Conservation (phyloP, 2,113 vertebrate genomes). For the Plectropomus leopardus region DNA sequence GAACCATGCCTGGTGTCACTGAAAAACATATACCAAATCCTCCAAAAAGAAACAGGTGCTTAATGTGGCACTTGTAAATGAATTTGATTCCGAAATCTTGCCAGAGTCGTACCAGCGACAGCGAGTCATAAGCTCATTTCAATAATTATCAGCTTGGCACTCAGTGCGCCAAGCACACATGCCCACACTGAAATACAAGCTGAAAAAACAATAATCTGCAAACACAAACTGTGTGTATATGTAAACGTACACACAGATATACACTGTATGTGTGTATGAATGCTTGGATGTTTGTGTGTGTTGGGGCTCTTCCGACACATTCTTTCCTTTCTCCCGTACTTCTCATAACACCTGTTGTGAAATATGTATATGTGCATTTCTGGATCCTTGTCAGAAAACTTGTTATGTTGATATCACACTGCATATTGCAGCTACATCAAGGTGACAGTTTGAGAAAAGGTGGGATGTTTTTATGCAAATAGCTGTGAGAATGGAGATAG, state of each 20-base stretch:
- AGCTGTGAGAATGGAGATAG: conserved; percentile 43
- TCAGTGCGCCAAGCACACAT: conserved; percentile 37
- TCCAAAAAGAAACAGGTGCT: conserved; percentile 33
- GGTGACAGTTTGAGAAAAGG: conserved; percentile 76
- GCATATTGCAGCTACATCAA: conserved; percentile 70
- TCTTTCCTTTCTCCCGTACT: conserved; percentile 38
- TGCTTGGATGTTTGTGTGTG: conserved; percentile 30
- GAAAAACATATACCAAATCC: conserved; percentile 25
- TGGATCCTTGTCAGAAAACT: conserved; percentile 75
- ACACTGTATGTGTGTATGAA: not conserved
- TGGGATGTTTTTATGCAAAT: conserved; percentile 77
- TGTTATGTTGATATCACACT: conserved; percentile 81
- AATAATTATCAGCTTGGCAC: conserved; percentile 58
- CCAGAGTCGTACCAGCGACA: conserved; percentile 38
- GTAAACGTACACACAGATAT: conserved; percentile 16
- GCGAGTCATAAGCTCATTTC: conserved; percentile 51
- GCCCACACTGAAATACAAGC: conserved; percentile 54
- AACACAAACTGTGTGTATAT: conserved; percentile 39
- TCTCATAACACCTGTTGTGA: conserved; percentile 76
- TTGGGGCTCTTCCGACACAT: conserved; percentile 10
- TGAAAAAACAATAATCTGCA: conserved; percentile 58
- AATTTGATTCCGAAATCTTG: conserved; percentile 42
- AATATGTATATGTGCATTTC: conserved; percentile 80
- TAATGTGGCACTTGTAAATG: conserved; percentile 18
- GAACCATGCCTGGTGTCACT: not conserved